Evolutionary conservation across 2,797 vertebrate species (phyloP), one percentile per base, ranked within the genome.

Genomic region (Catharus ustulatus): DNA sequence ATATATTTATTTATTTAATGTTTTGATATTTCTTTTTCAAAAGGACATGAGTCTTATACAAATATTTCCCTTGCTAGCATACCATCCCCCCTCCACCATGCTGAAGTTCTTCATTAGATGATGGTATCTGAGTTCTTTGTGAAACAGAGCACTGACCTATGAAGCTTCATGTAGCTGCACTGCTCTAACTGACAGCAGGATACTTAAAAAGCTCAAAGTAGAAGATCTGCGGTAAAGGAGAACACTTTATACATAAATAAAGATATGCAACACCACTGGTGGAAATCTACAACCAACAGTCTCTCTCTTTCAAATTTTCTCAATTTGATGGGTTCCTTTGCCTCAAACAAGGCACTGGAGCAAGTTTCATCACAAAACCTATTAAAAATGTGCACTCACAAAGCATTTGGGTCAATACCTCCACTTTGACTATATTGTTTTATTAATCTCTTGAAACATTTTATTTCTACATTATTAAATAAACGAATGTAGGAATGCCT

Each of bases 31-130:
- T 87, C 8, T 34, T 64, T 93, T 84, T 58, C 5, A 32, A 77
- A 79, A 68, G 30, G 11, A 21, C 34, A 23, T 3, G 5, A 71
- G 14, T 73, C 71, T 67, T 34, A 55, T 20, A 48, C 24, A 66
- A 76, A 73, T 13, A 59, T 71, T 26, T 93, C 61, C 26, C 18
- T 52, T 18, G 27, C 52, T 32, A 74, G 62, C 26, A 80, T 14
- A 49, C 18, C 13, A 55, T 26, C 6, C 22, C 26, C 29, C 45
- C 24, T 54, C 26, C 6, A 57, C 15, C 66, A 68, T 0, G 0
- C 42, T 55, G 24, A 34, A 84, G 8, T n/a, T 91, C 58, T 45
- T 75, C 58, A 51, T 51, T 48, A 84, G 32, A 34, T 34, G 11
- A 54, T n/a, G n/a, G 13, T 27, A 61, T 22, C 46, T 43, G 42